These are phyloP conservation scores for Labeo catla DNA, from an alignment of 2,113 vertebrate genomes.

Conservation along the genomic window DNA sequence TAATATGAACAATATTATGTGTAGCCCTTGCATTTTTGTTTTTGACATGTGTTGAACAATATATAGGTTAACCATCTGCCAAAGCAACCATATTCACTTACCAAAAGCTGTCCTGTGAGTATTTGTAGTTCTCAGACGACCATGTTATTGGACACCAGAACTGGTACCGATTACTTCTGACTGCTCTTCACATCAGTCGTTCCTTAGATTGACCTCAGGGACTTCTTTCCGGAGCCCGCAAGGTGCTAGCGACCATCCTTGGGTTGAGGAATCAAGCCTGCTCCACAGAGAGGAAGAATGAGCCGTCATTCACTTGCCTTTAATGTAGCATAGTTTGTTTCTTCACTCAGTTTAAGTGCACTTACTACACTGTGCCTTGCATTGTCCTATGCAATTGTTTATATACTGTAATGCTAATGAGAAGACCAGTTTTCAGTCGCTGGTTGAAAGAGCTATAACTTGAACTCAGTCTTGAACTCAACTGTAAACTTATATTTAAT, in stretches of 20 bases:
- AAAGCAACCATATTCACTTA: neutral
- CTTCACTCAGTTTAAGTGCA: conserved; percentile 29
- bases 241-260: conserved; percentile 12
- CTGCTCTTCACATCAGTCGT: conserved; percentile 40
- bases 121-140: neutral
- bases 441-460: conserved; percentile 53
- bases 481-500: conserved; percentile 40
- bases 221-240: conserved; percentile 34
- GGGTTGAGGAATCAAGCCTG: conserved; percentile 21
- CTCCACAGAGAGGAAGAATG: conserved; percentile 19
- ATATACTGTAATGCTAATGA: conserved; percentile 44
- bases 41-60: neutral
- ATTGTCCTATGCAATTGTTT: conserved; percentile 52
- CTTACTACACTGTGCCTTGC: conserved; percentile 56
- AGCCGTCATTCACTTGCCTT: conserved; percentile 47
- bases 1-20: neutral
- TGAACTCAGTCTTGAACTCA: conserved; percentile 54
- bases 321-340: conserved; percentile 46
- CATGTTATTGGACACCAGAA: neutral
- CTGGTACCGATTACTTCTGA: conserved; percentile 26
- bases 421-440: conserved; percentile 33
- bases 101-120: conserved; percentile 3
- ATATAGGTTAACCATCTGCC: neutral
- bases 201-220: conserved; percentile 54
- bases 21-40: neutral